Evolutionary conservation across 2,113 vertebrate genomes (phyloP), one percentile per base, ranked within the genome.

Genomic region (Variabilichromis moorii): DNA sequence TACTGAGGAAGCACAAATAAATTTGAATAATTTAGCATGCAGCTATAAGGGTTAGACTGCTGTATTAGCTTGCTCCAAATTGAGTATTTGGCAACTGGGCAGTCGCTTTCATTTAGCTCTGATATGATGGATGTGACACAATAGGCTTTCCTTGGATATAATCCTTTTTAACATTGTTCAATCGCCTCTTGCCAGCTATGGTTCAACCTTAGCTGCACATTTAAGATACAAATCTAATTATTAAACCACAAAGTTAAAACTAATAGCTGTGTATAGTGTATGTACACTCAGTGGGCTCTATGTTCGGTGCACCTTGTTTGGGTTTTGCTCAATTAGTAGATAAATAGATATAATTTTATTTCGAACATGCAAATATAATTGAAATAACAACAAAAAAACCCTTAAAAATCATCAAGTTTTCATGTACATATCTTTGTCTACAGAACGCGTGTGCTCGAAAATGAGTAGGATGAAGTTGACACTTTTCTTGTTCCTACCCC

Each of bases 21-120:
- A 92, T 90, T 89, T 95, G 13, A 93, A 92, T 94, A 92, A 92
- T 95, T 93, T 90, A 94, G 61, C 80, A 76, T 81, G 61, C 68
- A 55, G 82, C 84, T 73, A 7, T 91, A 61, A 17, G 68, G 19
- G 82, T 82, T 37, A 53, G n/a, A 42, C 45, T 87, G n/a, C 24
- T 80, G 24, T 81, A 50, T 86, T 79, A 63, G 51, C 42, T 37
- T 47, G 40, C 42, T 80, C 53, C n/a, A 53, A 66, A 84, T 57
- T 3, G 4, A 24, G 78, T 9, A n/a, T 86, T 81, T 54, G 19
- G 78, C 54, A 73, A 53, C 71, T 13, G 16, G 31, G 55, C 33
- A 16, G 81, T 89, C 73, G 1, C 7, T 76, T 87, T 80, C 35
- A 80, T 83, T 85, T 81, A 71, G 19, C 24, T 86, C n/a, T 85